Conservation (phyloP, 2,797 vertebrate genomes). For the Merluccius polli region DNA sequence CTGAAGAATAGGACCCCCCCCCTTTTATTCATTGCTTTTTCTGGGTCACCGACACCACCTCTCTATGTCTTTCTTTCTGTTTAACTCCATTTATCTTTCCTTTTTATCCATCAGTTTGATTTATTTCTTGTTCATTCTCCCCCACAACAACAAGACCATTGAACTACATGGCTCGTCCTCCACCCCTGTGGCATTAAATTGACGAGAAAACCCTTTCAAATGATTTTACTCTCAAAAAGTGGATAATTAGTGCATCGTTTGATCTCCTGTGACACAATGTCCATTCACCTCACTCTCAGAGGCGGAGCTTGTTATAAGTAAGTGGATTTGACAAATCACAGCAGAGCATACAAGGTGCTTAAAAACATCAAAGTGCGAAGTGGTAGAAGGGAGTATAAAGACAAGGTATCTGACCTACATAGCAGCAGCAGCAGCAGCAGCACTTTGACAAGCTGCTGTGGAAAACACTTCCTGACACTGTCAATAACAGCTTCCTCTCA, state of each 20-base stretch:
- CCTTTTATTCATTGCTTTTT: not conserved
- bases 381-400: not conserved
- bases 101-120: not conserved
- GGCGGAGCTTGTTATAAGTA: not conserved
- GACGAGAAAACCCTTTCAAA: not conserved
- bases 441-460: not conserved
- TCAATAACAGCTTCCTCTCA: not conserved
- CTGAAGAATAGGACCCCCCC: not conserved
- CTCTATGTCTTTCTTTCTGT: not conserved
- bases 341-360: not conserved
- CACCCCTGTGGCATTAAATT: not conserved
- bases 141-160: not conserved
- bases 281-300: not conserved
- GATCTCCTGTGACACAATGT: not conserved
- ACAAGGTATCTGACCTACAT: constrained; percentile 3
- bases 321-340: not conserved
- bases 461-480: not conserved
- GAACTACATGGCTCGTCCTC: not conserved
- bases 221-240: not conserved
- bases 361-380: not conserved
- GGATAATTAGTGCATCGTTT: not conserved
- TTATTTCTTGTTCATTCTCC: not conserved
- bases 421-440: not conserved
- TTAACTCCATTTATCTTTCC: not conserved
- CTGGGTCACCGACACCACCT: not conserved